These are phyloP conservation scores for Eulithis prunata DNA, from an alignment of 2,888 invertebrate genomes.

Conservation along the genomic window DNA sequence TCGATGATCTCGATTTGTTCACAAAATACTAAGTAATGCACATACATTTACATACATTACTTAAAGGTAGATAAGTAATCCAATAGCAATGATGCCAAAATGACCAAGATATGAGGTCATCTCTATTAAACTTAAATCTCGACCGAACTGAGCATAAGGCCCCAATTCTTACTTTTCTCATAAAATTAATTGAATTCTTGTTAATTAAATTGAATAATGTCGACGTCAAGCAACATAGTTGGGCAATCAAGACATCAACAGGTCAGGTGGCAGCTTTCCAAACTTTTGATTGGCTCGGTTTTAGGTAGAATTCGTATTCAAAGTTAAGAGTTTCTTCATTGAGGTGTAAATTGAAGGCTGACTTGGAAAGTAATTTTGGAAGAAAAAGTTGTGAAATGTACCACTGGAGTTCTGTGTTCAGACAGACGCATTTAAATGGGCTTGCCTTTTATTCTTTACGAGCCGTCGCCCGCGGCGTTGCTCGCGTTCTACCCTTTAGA, in stretches of 20 bases:
- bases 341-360: conserved; percentile 70
- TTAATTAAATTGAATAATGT: conserved; percentile 17
- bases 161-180: neutral
- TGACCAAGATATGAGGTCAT: too few relatives aligned
- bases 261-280: conserved; percentile 44
- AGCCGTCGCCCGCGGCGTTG: too few relatives aligned
- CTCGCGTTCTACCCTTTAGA: too few relatives aligned
- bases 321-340: conserved; percentile 60
- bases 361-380: conserved; percentile 60
- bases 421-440: conserved; percentile 27
- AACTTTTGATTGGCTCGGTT: conserved; percentile 65
- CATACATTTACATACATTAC: too few relatives aligned
- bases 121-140: too few relatives aligned
- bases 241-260: conserved; percentile 30
- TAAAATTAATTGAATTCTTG: neutral
- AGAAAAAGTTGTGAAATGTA: conserved; percentile 54
- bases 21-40: too few relatives aligned
- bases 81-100: too few relatives aligned
- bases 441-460: neutral
- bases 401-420: conserved; percentile 39
- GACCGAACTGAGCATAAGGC: too few relatives aligned
- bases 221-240: conserved; percentile 23
- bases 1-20: too few relatives aligned
- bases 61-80: too few relatives aligned
- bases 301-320: conserved; percentile 67